Percentiles rank a stretch among this genome's conserved stretches.
These are phyloP conservation scores for Achatina immaculata DNA, from an alignment of 1,140 invertebrate genomes.

Conservation along the genomic window DNA sequence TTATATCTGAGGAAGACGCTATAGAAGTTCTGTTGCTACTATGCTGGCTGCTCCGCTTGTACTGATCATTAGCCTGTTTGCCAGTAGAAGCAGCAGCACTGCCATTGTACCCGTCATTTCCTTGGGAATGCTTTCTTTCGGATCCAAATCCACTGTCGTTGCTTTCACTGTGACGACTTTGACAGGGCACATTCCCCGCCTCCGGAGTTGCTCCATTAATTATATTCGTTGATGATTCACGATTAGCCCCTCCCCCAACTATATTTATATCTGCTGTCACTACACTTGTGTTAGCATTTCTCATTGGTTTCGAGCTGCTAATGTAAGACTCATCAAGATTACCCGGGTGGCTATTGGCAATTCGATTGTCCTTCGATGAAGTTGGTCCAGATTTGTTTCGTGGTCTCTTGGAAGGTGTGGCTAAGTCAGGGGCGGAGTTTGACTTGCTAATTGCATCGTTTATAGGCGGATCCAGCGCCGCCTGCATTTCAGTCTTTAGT, in stretches of 20 bases:
- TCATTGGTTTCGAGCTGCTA: background rate
- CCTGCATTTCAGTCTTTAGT: background rate
- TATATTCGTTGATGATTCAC: background rate
- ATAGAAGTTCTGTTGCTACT: background rate
- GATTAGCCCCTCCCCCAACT: background rate
- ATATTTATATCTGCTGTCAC: conserved; percentile 25
- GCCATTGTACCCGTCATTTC: background rate
- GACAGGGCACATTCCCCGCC: background rate
- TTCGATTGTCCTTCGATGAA: background rate
- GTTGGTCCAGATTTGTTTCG: background rate
- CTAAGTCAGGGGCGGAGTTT: conserved; percentile 29
- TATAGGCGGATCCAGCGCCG: background rate
- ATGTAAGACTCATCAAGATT: conserved; percentile 9
- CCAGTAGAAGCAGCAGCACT: too few species aligned
- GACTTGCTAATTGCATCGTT: background rate
- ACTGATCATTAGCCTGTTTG: background rate
- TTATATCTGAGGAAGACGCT: conserved; percentile 21
- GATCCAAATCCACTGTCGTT: conserved; percentile 36
- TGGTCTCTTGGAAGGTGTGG: too few species aligned
- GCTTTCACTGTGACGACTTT: conserved; percentile 31
- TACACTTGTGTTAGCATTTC: background rate
- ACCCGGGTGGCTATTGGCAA: background rate
- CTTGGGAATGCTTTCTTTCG: conserved; percentile 31
- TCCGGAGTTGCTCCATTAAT: background rate
- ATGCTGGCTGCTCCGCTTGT: too few species aligned